Conservation (phyloP, 2,797 vertebrate genomes). For the Streptopelia turtur region DNA sequence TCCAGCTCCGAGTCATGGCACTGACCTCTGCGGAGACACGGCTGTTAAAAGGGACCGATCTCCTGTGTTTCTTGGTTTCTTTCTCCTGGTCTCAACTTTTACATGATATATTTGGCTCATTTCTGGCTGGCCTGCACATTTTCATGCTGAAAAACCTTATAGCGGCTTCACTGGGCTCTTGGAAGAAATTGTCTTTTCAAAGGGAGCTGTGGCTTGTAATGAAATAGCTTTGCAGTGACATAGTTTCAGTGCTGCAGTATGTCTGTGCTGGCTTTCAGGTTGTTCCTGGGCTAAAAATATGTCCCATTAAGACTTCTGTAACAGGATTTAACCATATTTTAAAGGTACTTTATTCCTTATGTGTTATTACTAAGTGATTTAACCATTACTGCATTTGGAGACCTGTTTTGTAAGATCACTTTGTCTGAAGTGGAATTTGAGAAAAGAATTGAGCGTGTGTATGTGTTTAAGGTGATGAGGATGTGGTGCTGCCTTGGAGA, state of each 20-base stretch:
- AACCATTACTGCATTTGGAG: background rate
- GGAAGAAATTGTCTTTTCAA: background rate
- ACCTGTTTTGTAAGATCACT: background rate
- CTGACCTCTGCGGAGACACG: background rate
- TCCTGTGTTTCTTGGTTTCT: background rate
- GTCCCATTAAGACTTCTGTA: constrained; percentile 22
- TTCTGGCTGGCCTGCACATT: background rate
- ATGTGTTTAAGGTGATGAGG: background rate
- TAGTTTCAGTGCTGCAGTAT: background rate
- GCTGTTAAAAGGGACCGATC: background rate
- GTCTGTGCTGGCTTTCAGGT: constrained; percentile 18
- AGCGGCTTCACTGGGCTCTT: background rate
- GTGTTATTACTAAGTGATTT: background rate
- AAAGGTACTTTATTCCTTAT: background rate
- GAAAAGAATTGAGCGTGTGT: background rate
- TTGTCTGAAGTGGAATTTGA: background rate
- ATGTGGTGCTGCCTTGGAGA: background rate
- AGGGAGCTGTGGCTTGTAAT: background rate
- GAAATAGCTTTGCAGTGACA: constrained; percentile 11
- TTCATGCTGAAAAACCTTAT: background rate
- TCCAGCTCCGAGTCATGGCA: background rate
- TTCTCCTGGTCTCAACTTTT: background rate
- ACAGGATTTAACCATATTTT: background rate
- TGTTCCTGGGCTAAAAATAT: constrained; percentile 27
- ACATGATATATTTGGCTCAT: background rate